A percentile compares a stretch with the other conserved stretches of the same genome.
Evolutionary conservation across 2,888 invertebrate genomes (phyloP).

Genomic region (Nomada fucata): DNA sequence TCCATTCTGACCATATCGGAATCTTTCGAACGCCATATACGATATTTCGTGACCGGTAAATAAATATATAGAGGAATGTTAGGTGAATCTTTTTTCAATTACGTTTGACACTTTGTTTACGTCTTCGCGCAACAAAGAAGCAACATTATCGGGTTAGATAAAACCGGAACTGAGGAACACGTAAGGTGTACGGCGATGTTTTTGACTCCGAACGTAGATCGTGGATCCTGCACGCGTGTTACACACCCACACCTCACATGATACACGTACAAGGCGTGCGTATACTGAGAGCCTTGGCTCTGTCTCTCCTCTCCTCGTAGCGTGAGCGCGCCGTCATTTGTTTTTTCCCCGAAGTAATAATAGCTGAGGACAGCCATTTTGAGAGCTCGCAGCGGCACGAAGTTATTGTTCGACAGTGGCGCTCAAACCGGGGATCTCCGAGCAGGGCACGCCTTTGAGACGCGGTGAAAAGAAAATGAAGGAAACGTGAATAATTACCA

Average conservation of each 20-base stretch:
- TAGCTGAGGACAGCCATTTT: constrained; percentile 84
- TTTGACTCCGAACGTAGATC: constrained; percentile 64
- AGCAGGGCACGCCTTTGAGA: constrained; percentile 20
- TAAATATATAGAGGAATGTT: constrained; percentile 16
- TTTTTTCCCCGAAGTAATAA: constrained; percentile 82
- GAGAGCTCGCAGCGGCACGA: constrained; percentile 82
- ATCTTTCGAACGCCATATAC: not conserved
- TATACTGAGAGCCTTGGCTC: constrained; percentile 73
- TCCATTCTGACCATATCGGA: not conserved
- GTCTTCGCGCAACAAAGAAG: constrained; percentile 22
- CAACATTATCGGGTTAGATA: constrained; percentile 55
- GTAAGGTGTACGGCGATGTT: constrained; percentile 59
- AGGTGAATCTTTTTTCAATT: constrained; percentile 15
- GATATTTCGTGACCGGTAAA: constrained; percentile 30
- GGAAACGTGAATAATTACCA: not conserved
- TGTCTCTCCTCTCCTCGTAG: constrained; percentile 69
- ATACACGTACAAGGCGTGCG: constrained; percentile 35
- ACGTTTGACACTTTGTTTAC: constrained; percentile 53
- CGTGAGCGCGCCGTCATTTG: constrained; percentile 78
- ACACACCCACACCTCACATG: constrained; percentile 37
- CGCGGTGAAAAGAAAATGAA: constrained; percentile 3
- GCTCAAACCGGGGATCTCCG: constrained; percentile 72
- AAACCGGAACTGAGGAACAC: constrained; percentile 56
- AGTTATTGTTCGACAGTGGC: constrained; percentile 83
- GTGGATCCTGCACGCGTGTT: constrained; percentile 54